Base-by-base conservation (phyloP, 2,888 invertebrate species). In the Zele albiditarsus region DNA sequence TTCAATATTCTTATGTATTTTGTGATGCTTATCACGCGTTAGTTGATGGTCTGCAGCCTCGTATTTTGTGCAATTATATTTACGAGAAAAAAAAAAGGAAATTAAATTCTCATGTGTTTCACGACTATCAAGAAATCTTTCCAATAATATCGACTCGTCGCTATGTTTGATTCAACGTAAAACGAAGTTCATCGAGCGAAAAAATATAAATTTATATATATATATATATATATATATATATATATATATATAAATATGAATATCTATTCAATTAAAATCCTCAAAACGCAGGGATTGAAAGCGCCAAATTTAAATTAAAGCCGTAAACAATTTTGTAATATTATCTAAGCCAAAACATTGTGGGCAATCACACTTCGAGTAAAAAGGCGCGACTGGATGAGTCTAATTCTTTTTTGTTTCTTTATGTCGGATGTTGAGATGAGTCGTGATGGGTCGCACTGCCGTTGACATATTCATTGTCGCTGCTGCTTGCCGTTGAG, bases 401-500 rank as follows among this genome's bases (percentile, higher is more conserved):
- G 68, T 63, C 20, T n/a, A 20, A n/a, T 53, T 53, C 0, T 20
- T 53, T 8, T 53, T 53, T 20, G 8, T 20, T 3, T 58, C 27
- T 60, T 78, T 86, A 86, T 73, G 84, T 85, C 4, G 85, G 84
- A 74, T 85, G 81, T 73, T 81, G 81, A 71, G 81, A 80, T 53
- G 83, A 80, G 63, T 84, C 84, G 53, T 81, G 82, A 77, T 76
- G 78, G 63, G 78, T 75, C 71, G 81, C 75, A 62, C 81, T 83
- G 14, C 84, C 84, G 46, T 84, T 84, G 4, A 75, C 75, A 69
- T 79, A 70, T 72, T 82, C 81, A 69, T 76, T 76, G 83, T 89
- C 90, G 84, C 90, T 90, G 80, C 89, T 90, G 77, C 90, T 90
- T 73, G 89, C 89, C 79, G 90, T 90, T 20, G 77, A 89, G 25